Base-by-base conservation (phyloP, 2,888 invertebrate genomes). In the Argynnis bischoffii region DNA sequence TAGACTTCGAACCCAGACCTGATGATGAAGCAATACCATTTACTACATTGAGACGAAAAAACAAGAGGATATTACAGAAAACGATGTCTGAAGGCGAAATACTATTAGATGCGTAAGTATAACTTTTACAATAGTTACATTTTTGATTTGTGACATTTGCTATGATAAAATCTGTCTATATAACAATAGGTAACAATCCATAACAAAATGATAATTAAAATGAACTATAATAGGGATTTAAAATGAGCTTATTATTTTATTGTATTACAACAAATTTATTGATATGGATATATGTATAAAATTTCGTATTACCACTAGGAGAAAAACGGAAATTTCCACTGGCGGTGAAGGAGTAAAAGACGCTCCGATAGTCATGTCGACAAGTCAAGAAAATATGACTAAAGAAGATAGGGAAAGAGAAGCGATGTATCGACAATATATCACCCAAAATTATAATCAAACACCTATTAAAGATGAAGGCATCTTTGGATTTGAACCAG, bases 51-150 rank as follows among this genome's bases (percentile, higher is more conserved):
- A 80, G 83, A 47, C 92, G 93, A 66, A 93, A 93, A 80, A 92
- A 90, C 73, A 93, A 90, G 77, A 92, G 89, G 77, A 86, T 86
- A 82, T 87, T 96, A 69, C 95, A 95, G 69, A 97, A 97, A 90
- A 96, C 97, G 0, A 91, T 96, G 71, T 97, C 96, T 0, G 97
- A 97, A 84, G 96, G 96, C 1, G 96, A 96, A 88, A 96, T 97
- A 77, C 86, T 96, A 55, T 79, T 95, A 72, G 95, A 95, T 67
- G 89, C 86, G 93, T 93, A 83, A 85, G 92, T 89, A 78, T 46
- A 57, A 18, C 47, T 15, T 48, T 41, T 41, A 41, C 35, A 8
- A 2, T 41, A 8, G 11, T 41, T 8, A 41, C 2, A 26, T 26
- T 18, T 18, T 18, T 26, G 5, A 26, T 4, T 26, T 26, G 26